Base-by-base conservation (phyloP, 1,140 invertebrate genomes). In the Mizuhopecten yessoensis region DNA sequence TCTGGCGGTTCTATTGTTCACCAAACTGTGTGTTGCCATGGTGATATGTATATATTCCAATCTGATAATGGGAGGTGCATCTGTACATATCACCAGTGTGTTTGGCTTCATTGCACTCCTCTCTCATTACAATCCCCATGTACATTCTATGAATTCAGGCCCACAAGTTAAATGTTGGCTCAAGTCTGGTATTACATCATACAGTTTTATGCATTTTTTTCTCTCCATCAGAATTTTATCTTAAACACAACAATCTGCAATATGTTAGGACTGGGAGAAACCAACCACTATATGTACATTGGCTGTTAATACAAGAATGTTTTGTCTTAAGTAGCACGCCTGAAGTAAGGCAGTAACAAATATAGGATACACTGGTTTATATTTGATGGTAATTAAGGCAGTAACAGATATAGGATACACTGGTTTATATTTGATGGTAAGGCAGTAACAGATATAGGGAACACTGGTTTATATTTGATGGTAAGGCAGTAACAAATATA, bases 51-150 rank as follows among this genome's bases (percentile, higher is more conserved):
- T 75, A 75, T 75, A 75, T 75, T 29, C 23, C 45, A 57, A 75
- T 75, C 57, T 75, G 57, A 75, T 75, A n/a, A 75, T 75, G n/a
- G 17, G 57, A 75, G 57, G 57, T 75, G 11, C 57, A 75, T 75
- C 57, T 75, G 57, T 29, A 75, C n/a, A n/a, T 75, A 75, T 75
- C 9, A 75, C 57, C 57, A n/a, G 11, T 39, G 5, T 39, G 36
- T 39, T 39, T 39, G 36, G 5, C 57, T 29, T 17, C 57, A 75
- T 5, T 75, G 29, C 57, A n/a, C n/a, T 17, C 3, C 20, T 75
- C 42, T 20, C 36, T 39, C 36, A 13, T 39, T 13, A 45, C 17
- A 45, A 7, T 17, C 42, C 9, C 9, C n/a, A 75, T 75, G 23
- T 75, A 23, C n/a, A n/a, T n/a, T n/a, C n/a, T 5, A 5, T 9